Evolutionary conservation across 2,888 invertebrate species (phyloP).

Genomic region (Lepidocyrtinus sp.): DNA sequence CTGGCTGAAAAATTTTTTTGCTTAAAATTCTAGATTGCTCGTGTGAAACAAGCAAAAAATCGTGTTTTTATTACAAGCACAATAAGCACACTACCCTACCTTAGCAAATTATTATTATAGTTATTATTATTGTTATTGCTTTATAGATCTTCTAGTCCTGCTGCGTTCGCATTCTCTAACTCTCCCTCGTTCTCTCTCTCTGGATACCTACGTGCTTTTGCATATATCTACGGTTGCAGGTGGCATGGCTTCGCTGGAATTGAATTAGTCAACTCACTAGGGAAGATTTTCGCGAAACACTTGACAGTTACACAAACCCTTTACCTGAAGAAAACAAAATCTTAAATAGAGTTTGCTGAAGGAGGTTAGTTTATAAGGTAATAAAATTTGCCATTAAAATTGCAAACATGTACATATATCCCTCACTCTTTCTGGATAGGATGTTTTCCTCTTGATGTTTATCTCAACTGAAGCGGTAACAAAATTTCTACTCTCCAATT

Average conservation of each 20-base stretch:
- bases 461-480: too few relatives aligned
- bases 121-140: neutral
- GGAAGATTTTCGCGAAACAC: too few relatives aligned
- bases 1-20: neutral
- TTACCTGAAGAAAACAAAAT: too few relatives aligned
- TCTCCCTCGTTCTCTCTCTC: neutral
- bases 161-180: neutral
- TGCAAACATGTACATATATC: too few relatives aligned
- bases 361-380: too few relatives aligned
- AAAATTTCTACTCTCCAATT: too few relatives aligned
- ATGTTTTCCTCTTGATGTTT: too few relatives aligned
- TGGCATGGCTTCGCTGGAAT: neutral
- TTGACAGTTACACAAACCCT: too few relatives aligned
- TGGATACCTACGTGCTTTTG: neutral
- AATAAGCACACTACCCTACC: constrained; percentile 3
- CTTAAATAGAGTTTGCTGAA: too few relatives aligned
- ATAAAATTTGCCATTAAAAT: too few relatives aligned
- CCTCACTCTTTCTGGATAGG: too few relatives aligned
- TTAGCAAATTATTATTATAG: constrained; percentile 5
- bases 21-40: constrained; percentile 8
- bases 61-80: neutral
- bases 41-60: constrained; percentile 6
- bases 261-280: neutral
- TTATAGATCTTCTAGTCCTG: too few relatives aligned
- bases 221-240: neutral